A percentile compares a stretch with the other conserved stretches of the same genome.
These are phyloP conservation scores for Platysternon megacephalum DNA, from an alignment of 2,113 vertebrate genomes.

Conservation along the genomic window DNA sequence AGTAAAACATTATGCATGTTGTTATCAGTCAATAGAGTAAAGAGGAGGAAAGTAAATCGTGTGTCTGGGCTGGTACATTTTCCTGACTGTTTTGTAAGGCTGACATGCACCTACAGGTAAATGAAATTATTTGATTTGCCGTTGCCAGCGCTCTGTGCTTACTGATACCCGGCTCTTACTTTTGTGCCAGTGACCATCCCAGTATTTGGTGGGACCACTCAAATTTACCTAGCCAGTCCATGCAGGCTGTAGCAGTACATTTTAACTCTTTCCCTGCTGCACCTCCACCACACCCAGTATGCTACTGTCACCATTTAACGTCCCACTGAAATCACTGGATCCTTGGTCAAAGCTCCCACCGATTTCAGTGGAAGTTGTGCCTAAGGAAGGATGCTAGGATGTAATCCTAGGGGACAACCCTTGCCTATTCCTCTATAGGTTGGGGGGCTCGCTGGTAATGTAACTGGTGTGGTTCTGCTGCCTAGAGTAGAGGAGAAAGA, in stretches of 20 bases:
- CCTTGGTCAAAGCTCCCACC: neutral
- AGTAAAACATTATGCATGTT: accelerated
- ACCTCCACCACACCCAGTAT: no score
- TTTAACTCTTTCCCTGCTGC: neutral
- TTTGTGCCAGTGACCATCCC: neutral
- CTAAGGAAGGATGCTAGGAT: neutral
- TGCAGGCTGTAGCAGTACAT: neutral
- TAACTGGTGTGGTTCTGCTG: neutral
- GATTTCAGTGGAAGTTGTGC: neutral
- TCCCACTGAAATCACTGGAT: neutral
- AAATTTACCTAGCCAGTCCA: neutral
- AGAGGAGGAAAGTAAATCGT: accelerated
- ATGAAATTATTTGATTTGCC: neutral
- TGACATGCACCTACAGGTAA: neutral
- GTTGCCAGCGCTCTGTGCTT: neutral
- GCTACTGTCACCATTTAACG: neutral
- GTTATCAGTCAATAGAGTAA: accelerated
- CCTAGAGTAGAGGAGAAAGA: neutral
- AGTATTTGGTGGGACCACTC: neutral
- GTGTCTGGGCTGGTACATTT: accelerated
- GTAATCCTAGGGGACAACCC: neutral
- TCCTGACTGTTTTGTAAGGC: neutral
- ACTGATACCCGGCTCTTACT: neutral
- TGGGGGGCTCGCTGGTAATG: neutral
- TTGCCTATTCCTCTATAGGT: neutral